phyloP scores from a whole-genome alignment of 35 echinoderm and acorn worm species.

The Heliocidaris tuberculata region DNA sequence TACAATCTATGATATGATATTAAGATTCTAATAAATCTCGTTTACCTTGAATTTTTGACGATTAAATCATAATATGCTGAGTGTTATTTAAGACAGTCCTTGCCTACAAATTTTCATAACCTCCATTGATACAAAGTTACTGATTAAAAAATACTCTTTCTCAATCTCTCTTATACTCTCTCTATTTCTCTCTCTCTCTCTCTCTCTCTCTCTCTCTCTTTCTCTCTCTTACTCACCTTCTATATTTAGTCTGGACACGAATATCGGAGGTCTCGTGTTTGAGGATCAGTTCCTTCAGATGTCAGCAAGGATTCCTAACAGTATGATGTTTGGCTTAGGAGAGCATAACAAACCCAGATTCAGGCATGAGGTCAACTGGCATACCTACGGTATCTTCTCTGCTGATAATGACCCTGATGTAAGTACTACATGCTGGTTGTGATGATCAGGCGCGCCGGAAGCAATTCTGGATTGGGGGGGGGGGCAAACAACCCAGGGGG shows the following conservation, averaged over 20 bases:
- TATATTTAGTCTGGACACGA: constrained; percentile 77
- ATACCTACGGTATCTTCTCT: constrained; percentile 75
- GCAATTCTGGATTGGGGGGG: too few relatives aligned
- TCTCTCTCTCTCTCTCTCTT: not conserved
- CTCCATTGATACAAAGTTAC: too few relatives aligned
- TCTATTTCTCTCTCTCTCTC: not conserved
- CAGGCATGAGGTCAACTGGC: constrained; percentile 81
- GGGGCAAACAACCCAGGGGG: too few relatives aligned
- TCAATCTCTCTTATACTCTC: not conserved
- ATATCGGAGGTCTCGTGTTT: constrained; percentile 74
- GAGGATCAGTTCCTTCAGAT: constrained; percentile 94
- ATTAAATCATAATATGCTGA: too few relatives aligned
- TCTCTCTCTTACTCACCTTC: not conserved
- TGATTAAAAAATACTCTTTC: not conserved
- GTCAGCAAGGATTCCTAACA: constrained; percentile 71
- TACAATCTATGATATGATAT: too few relatives aligned
- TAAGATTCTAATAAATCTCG: too few relatives aligned
- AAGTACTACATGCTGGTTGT: not conserved
- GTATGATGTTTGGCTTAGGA: constrained; percentile 82
- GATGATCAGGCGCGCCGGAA: too few relatives aligned
- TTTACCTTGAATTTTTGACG: too few relatives aligned
- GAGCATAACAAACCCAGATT: constrained; percentile 60
- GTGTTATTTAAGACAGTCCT: too few relatives aligned
- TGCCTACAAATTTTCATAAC: too few relatives aligned
- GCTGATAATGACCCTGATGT: constrained; percentile 73